These are phyloP conservation scores for Struthidea cinerea DNA, from an alignment of 2,113 vertebrate genomes.

Conservation along the genomic window DNA sequence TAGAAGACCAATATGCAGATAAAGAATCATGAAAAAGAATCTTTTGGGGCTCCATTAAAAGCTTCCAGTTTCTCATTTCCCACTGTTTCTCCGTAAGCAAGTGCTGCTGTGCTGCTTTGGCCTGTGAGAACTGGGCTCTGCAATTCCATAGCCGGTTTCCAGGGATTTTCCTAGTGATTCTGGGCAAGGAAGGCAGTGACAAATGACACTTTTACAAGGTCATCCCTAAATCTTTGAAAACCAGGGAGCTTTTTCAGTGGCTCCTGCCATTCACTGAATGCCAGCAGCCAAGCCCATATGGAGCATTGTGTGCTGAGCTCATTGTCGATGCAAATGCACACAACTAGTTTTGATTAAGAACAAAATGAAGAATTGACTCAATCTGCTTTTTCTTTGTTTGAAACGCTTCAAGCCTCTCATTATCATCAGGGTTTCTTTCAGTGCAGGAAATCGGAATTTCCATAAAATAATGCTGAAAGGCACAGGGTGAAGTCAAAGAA, in stretches of 20 bases:
- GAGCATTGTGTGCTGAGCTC: constrained; percentile 35
- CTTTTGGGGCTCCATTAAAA: background rate
- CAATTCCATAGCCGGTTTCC: background rate
- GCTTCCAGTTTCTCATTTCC: background rate
- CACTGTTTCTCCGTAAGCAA: background rate
- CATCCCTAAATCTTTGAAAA: constrained; percentile 26
- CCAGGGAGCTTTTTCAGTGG: background rate
- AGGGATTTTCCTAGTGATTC: background rate
- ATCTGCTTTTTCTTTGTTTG: constrained; percentile 9
- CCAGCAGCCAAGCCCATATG: constrained; percentile 37
- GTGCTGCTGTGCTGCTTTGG: background rate
- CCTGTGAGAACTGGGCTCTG: background rate
- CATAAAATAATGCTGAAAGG: constrained; percentile 55
- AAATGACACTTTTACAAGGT: constrained; percentile 33
- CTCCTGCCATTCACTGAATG: background rate
- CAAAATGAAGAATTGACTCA: constrained; percentile 38
- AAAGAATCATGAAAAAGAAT: background rate
- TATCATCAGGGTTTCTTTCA: constrained; percentile 58
- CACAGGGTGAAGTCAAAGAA: constrained; percentile 32
- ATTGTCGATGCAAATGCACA: constrained; percentile 39
- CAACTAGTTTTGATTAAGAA: constrained; percentile 50
- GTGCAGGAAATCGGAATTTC: constrained; percentile 45
- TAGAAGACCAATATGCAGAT: background rate
- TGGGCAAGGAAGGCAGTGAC: constrained; percentile 17
- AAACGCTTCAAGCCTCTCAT: constrained; percentile 36